Base-by-base conservation (phyloP, 2,113 vertebrate genomes). In the Hydrolagus affinis region DNA sequence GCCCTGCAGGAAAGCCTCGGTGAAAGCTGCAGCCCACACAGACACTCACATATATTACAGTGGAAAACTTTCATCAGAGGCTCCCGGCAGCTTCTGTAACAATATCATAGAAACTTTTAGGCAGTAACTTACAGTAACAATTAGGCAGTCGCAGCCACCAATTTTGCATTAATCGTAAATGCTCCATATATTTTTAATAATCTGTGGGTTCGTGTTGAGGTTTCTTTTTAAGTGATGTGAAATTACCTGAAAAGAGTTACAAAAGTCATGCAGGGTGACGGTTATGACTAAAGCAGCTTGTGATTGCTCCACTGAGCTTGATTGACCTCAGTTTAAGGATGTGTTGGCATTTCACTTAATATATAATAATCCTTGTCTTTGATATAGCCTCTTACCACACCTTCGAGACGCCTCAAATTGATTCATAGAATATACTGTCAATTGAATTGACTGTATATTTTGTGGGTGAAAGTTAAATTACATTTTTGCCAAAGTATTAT, bases 31-130 rank as follows among this genome's bases (percentile, higher is more conserved):
- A 66, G 78, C 25, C 60, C n/a, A 28, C 62, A 83, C 28, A 44
- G 2, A 6, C 44, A 44, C 44, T n/a, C n/a, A 44, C 44, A 44
- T 6, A 44, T 6, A 44, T 1, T 44, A 44, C 8, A 17, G 78
- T 68, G 78, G 78, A 83, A 83, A 83, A 83, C 78, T 66, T 30
- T 28, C 62, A 68, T 66, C 78, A 83, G n/a, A 57, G 64, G 23
- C 60, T 64, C 60, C 21, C 57, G 23, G 60, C 77, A 80, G 23
- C 60, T 64, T 62, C 21, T 57, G 23, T 60, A 25, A 62, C 77
- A 80, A 62, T 28, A 80, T 64, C 8, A 28, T 15, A 25, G 59
- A 83, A 44, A 44, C 44, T 44, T 44, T 44, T 6, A 44, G 44
- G 60, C 78, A 10, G 78, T 32, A 66, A 83, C 66, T 83, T 66